These are phyloP conservation scores for Drosophila repleta DNA, from an alignment of 1,140 invertebrate genomes.

Conservation along the genomic window DNA sequence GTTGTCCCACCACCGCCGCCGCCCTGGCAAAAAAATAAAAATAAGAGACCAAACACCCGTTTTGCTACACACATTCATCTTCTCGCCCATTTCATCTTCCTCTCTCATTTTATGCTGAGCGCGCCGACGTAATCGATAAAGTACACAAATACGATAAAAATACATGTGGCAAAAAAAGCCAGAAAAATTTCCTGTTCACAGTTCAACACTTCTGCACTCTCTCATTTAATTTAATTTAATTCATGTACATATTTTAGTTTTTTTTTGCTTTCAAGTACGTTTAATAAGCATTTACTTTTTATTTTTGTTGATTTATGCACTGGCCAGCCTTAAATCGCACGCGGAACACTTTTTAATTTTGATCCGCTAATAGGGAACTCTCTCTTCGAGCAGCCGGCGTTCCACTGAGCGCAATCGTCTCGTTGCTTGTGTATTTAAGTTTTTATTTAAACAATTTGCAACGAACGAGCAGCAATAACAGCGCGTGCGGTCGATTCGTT, in stretches of 20 bases:
- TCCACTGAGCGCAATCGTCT: slow-evolving; percentile 46
- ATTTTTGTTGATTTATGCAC: slow-evolving; percentile 29
- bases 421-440: slow-evolving; percentile 41
- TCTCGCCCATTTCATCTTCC: slow-evolving; percentile 40
- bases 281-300: slow-evolving; percentile 43
- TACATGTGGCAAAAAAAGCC: slow-evolving; percentile 50
- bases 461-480: slow-evolving; percentile 32
- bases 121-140: slow-evolving; percentile 72
- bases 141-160: slow-evolving; percentile 59
- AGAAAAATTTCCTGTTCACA: slow-evolving; percentile 27
- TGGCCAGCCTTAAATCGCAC: slow-evolving; percentile 41
- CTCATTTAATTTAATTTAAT: slow-evolving; percentile 24
- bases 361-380: slow-evolving; percentile 42
- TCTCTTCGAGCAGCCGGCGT: slow-evolving; percentile 51
- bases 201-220: slow-evolving; percentile 19
- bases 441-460: slow-evolving; percentile 46
- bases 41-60: slow-evolving; percentile 56
- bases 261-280: slow-evolving; percentile 19
- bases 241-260: slow-evolving; percentile 15
- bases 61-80: slow-evolving; percentile 53
- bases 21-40: slow-evolving; percentile 37
- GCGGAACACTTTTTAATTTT: slow-evolving; percentile 18
- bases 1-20: slow-evolving; percentile 37
- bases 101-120: slow-evolving; percentile 53
- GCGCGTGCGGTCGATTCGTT: slow-evolving; percentile 29